A percentile compares a stretch with the other conserved stretches of the same genome.
These are phyloP conservation scores for Pantherophis guttatus DNA, from an alignment of 2,113 vertebrate genomes.

Conservation along the genomic window DNA sequence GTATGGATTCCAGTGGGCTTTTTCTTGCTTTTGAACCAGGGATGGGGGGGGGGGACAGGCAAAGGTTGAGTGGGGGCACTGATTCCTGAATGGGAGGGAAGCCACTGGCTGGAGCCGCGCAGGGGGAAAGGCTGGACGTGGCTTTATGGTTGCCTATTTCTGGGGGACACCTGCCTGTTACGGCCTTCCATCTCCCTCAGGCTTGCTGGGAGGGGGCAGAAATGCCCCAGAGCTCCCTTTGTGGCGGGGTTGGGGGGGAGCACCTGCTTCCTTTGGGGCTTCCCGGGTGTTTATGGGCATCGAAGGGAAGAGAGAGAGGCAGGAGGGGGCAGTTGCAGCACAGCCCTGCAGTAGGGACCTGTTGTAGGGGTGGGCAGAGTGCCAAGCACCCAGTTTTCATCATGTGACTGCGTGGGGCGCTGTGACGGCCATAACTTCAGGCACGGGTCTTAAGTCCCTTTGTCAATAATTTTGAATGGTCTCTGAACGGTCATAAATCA, in stretches of 20 bases:
- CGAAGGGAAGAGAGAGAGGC: too few species aligned
- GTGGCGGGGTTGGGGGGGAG: accelerated
- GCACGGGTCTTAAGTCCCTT: background rate
- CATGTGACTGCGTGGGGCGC: too few species aligned
- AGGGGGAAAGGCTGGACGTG: background rate
- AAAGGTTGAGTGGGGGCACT: background rate
- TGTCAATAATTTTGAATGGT: background rate
- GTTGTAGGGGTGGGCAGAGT: too few species aligned
- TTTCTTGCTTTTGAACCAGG: background rate
- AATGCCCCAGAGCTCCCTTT: background rate
- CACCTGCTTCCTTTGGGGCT: too few species aligned
- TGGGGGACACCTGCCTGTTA: background rate
- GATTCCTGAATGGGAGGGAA: background rate
- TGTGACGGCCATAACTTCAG: background rate
- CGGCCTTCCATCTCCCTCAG: background rate
- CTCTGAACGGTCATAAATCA: background rate
- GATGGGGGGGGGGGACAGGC: too few species aligned
- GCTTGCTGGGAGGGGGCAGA: background rate
- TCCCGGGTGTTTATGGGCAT: too few species aligned
- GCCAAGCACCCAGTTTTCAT: too few species aligned
- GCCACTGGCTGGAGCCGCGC: background rate
- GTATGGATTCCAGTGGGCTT: background rate
- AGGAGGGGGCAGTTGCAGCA: too few species aligned
- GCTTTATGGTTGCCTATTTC: background rate
- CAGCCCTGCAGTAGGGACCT: background rate